Evolutionary conservation across 1,140 invertebrate species (phyloP).

Genomic region (Aphidius gifuensis): DNA sequence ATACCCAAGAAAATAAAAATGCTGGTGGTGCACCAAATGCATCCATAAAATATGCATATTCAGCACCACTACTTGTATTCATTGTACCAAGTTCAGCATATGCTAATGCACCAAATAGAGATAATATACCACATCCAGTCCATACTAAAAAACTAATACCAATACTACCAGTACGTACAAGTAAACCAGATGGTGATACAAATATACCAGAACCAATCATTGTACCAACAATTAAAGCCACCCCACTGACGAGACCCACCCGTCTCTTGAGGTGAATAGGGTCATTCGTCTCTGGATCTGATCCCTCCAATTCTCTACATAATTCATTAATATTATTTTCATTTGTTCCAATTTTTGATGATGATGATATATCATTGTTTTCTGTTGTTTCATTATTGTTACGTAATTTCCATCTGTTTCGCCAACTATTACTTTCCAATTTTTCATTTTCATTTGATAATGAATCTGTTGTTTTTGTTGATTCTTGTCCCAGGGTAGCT

Average conservation of each 20-base stretch:
- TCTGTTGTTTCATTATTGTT: slow-evolving; percentile 17
- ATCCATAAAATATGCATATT: slow-evolving; percentile 90
- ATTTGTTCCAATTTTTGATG: slow-evolving; percentile 13
- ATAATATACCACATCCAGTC: slow-evolving; percentile 88
- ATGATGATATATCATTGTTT: slow-evolving; percentile 38
- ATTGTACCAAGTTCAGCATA: slow-evolving; percentile 92
- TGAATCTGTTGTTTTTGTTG: slow-evolving; percentile 32
- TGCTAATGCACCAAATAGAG: slow-evolving; percentile 83
- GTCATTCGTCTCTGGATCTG: slow-evolving; percentile 88
- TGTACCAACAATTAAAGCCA: slow-evolving; percentile 94
- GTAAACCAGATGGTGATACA: slow-evolving; percentile 92
- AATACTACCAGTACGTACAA: slow-evolving; percentile 87
- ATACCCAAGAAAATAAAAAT: slow-evolving; percentile 90
- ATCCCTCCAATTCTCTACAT: slow-evolving; percentile 72
- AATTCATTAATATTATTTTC: slow-evolving; percentile 49
- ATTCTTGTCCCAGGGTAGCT: background rate
- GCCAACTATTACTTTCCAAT: slow-evolving; percentile 23
- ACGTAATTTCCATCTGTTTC: slow-evolving; percentile 26
- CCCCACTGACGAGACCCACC: slow-evolving; percentile 97
- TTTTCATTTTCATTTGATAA: slow-evolving; percentile 16
- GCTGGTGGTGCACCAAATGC: slow-evolving; percentile 85
- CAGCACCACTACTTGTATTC: slow-evolving; percentile 89
- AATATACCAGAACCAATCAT: slow-evolving; percentile 98
- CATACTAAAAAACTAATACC: slow-evolving; percentile 92
- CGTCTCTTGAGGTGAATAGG: slow-evolving; percentile 95